Conservation (phyloP, 2,888 invertebrate genomes). For the Tinea trinotella region DNA sequence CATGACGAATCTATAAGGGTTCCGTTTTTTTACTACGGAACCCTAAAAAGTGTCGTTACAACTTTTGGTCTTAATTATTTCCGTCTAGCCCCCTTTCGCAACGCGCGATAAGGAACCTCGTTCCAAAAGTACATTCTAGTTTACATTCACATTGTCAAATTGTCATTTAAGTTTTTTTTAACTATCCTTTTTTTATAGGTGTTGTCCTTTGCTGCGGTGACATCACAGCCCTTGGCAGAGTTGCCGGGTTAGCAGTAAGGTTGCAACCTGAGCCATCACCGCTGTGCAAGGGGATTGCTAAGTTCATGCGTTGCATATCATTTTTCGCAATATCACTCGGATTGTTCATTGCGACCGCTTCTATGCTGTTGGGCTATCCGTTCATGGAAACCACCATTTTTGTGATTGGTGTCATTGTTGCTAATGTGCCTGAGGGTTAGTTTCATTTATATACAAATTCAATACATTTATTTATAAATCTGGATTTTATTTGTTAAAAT, state of each 20-base stretch:
- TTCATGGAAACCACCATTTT: slow-evolving; percentile 99
- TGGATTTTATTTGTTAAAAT: too few species aligned
- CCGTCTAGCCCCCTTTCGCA: too few species aligned
- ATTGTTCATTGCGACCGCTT: slow-evolving; percentile 94
- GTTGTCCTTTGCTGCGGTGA: slow-evolving; percentile 94
- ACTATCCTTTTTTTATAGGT: too few species aligned
- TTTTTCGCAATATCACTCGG: slow-evolving; percentile 92
- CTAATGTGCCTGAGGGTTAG: slow-evolving; percentile 95
- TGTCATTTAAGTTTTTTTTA: too few species aligned
- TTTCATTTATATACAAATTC: neutral
- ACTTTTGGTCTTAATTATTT: too few species aligned
- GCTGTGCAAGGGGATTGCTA: slow-evolving; percentile 94
- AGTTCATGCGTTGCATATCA: slow-evolving; percentile 97
- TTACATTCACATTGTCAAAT: too few species aligned
- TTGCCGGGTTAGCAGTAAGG: slow-evolving; percentile 92
- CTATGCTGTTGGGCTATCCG: slow-evolving; percentile 94
- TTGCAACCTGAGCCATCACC: slow-evolving; percentile 96
- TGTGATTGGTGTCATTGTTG: slow-evolving; percentile 96
- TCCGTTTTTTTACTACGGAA: too few species aligned
- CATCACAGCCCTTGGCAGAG: slow-evolving; percentile 85
- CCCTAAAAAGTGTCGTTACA: too few species aligned
- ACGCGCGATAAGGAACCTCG: too few species aligned
- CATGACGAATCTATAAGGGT: too few species aligned
- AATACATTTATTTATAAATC: too few species aligned
- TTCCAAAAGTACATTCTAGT: too few species aligned